Base-by-base conservation (phyloP, 2,888 invertebrate genomes). In the Caenorhabditis sulstoni region DNA sequence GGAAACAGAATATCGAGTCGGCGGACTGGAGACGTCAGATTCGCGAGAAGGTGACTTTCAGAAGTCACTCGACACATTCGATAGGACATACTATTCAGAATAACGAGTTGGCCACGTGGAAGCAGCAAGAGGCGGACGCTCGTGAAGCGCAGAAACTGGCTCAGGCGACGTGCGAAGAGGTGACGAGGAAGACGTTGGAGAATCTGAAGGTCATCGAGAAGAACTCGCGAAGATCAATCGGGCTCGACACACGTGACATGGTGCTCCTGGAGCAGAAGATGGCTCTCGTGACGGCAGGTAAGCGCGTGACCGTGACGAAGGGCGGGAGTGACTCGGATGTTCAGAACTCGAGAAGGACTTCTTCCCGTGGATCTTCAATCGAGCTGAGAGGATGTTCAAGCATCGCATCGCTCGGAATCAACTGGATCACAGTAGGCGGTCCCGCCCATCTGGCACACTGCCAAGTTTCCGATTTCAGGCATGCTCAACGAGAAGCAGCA, bases 301-400 rank as follows among this genome's bases (percentile, higher is more conserved):
- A 41, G 49, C 41, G 1, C 8, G 20, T 23, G 35, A 39, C 39
- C n/a, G 53, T 35, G 23, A 12, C n/a, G n/a, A n/a, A n/a, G n/a
- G n/a, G n/a, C n/a, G n/a, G n/a, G n/a, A n/a, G n/a, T n/a, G n/a
- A n/a, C 16, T 29, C n/a, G 3, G 29, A 29, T 7, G 29, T 29
- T 29, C 44, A 79, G 88, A 88, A 50, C 78, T 88, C 29, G 84
- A 87, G 57, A 81, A 86, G 20, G 88, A 88, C 78, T 88, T 88
- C 64, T 85, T 88, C 16, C 88, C 88, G 1, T 87, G 85, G 82
- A 62, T 87, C 14, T 87, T 87, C 68, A 68, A 79, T 22, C 65
- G 82, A 35, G 87, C 87, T 1, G 87, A 87, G 37, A 29, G 53
- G 35, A 8, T 68, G 12, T 79, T 74, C 39, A 55, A 45, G n/a